These are phyloP conservation scores for Trigoniulus corallinus DNA, from an alignment of 1,140 invertebrate genomes.

Conservation along the genomic window DNA sequence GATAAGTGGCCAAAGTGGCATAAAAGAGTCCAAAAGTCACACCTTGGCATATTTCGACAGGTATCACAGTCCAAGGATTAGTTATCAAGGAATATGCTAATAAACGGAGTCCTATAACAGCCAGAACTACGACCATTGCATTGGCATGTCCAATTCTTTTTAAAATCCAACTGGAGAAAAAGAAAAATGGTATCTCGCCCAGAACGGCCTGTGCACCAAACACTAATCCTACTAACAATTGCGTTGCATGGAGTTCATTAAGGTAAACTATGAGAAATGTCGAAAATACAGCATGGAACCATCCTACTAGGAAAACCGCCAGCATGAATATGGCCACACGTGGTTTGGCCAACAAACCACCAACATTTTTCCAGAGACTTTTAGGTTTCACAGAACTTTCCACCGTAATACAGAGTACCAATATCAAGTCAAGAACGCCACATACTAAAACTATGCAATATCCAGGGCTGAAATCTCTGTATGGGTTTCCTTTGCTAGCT, in stretches of 20 bases:
- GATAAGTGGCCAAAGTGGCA: constrained; percentile 71
- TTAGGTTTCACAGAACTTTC: neutral
- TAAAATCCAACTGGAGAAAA: constrained; percentile 42
- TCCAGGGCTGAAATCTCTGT: constrained; percentile 56
- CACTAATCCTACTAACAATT: constrained; percentile 62
- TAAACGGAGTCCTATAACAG: constrained; percentile 55
- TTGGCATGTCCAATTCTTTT: constrained; percentile 64
- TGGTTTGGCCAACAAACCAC: neutral
- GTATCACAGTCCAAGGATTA: constrained; percentile 63
- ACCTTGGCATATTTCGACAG: constrained; percentile 71
- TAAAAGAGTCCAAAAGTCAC: constrained; percentile 77
- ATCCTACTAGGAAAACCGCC: constrained; percentile 7
- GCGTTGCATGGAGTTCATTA: constrained; percentile 5
- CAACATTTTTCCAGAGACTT: neutral
- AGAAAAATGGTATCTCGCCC: constrained; percentile 77
- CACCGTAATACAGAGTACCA: constrained; percentile 32
- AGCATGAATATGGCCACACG: neutral
- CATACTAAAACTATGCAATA: constrained; percentile 55
- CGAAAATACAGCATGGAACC: constrained; percentile 8
- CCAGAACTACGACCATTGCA: constrained; percentile 63
- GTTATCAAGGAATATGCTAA: constrained; percentile 60
- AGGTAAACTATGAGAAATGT: constrained; percentile 10
- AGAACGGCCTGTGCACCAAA: constrained; percentile 62
- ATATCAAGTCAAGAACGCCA: constrained; percentile 45
- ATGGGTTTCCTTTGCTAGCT: constrained; percentile 37